phyloP scores from a whole-genome alignment of 2,113 vertebrate species.

The Gobiocypris rarus region DNA sequence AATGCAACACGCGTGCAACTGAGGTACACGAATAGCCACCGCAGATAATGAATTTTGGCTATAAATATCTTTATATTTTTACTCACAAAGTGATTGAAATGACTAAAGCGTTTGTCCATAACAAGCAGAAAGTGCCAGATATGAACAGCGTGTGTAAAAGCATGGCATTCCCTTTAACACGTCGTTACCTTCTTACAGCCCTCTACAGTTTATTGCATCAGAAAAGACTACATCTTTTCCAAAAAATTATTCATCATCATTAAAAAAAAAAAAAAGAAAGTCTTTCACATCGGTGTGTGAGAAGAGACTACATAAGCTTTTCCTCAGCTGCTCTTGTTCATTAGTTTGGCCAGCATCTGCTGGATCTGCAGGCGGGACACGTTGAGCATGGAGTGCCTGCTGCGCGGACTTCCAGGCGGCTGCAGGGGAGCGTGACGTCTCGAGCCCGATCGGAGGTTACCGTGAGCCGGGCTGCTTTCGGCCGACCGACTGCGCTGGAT shows the following conservation, averaged over 20 bases:
- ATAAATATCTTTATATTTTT: background rate
- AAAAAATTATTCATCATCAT: background rate
- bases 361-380: slow-evolving; percentile 93
- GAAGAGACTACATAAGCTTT: slow-evolving; percentile 10
- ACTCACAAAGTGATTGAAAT: background rate
- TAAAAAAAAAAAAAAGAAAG: background rate
- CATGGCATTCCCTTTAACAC: slow-evolving; percentile 3
- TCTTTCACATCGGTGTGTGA: background rate
- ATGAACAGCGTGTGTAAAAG: slow-evolving; percentile 7
- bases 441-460: slow-evolving; percentile 74
- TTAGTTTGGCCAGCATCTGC: slow-evolving; percentile 95
- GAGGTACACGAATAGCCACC: background rate
- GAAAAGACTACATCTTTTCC: slow-evolving; percentile 45
- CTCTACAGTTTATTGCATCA: slow-evolving; percentile 73
- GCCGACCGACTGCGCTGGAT: slow-evolving; percentile 99
- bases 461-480: slow-evolving; percentile 96
- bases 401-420: slow-evolving; percentile 87
- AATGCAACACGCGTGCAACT: slow-evolving; percentile 16
- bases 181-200: slow-evolving; percentile 29
- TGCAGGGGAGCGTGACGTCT: slow-evolving; percentile 68
- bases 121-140: background rate
- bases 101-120: background rate
- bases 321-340: slow-evolving; percentile 91
- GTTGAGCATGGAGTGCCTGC: slow-evolving; percentile 92
- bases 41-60: background rate